Base-by-base conservation (phyloP, 2,797 vertebrate species). In the Pseudochromis fuscus region DNA sequence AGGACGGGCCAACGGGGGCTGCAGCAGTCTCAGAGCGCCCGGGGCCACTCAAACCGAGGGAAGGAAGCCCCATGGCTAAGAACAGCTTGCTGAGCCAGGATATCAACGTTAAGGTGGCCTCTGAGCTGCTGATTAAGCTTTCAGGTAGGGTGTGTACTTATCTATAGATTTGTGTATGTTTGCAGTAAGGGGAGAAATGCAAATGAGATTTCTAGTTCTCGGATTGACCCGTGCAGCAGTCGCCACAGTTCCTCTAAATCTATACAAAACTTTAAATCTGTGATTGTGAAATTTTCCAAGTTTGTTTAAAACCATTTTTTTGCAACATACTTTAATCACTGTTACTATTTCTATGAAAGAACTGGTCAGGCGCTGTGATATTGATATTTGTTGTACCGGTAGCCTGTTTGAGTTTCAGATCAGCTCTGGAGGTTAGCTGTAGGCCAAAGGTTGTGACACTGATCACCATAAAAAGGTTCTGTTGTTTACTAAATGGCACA, bases 51-150 rank as follows among this genome's bases (percentile, higher is more conserved):
- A 96, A 96, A 77, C 82, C 94, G 8, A 94, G 94, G 76, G 96
- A 98, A 82, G 90, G 87, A 49, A 94, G 93, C 82, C 93, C 93
- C 46, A 84, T 92, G 85, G 66, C 75, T 6, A 96, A 95, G 84
- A 93, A 93, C 86, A 93, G 87, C 70, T 86, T 96, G 77, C 93
- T 99, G 53, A 96, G 94, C 92, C 96, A 95, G 81, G 98, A 99
- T 78, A 96, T 97, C 91, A 97, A 94, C 7, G 77, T 97, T 78
- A 98, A 99, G 91, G 97, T 97, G 76, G 98, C 97, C 1, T 99
- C 98, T 5, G 98, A 99, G 86, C 96, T 99, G 85, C 96, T 99
- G 75, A 98, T 99, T 90, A 99, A 99, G 81, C 95, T 99, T 37
- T 99, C 98, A 96, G 98, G 98, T 98, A 95, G 25, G 57, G 15